Percentiles rank a stretch among this genome's conserved stretches.
Conservation (phyloP, 2,113 vertebrate species). For the Macrotus californicus region DNA sequence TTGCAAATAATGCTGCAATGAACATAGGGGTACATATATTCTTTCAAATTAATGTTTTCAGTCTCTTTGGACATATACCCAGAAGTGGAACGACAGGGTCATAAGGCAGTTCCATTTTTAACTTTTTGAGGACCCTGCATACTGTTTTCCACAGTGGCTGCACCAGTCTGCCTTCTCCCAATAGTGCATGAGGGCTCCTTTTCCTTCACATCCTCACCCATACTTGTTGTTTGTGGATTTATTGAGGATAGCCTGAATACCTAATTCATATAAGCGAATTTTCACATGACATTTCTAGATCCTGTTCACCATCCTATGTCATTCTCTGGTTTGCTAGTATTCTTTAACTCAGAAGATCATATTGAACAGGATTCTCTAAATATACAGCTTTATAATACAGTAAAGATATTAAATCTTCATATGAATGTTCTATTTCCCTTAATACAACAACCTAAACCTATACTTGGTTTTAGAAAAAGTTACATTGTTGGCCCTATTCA, state of each 20-base stretch:
- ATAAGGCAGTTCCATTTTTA: background rate
- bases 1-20: background rate
- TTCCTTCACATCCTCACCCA: background rate
- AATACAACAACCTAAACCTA: background rate
- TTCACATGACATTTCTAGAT: background rate
- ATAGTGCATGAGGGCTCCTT: background rate
- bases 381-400: background rate
- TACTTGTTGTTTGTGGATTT: background rate
- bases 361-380: background rate
- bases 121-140: background rate
- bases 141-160: background rate
- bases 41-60: background rate
- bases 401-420: constrained; percentile 25
- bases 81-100: background rate
- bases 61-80: background rate
- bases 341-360: background rate
- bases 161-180: background rate
- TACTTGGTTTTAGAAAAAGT: background rate
- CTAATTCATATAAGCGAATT: background rate
- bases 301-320: background rate
- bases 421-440: background rate
- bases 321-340: background rate
- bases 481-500: background rate
- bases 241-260: background rate
- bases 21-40: background rate